Evolutionary conservation across 2,888 invertebrate genomes (phyloP).

Genomic region (Lapara coniferarum): DNA sequence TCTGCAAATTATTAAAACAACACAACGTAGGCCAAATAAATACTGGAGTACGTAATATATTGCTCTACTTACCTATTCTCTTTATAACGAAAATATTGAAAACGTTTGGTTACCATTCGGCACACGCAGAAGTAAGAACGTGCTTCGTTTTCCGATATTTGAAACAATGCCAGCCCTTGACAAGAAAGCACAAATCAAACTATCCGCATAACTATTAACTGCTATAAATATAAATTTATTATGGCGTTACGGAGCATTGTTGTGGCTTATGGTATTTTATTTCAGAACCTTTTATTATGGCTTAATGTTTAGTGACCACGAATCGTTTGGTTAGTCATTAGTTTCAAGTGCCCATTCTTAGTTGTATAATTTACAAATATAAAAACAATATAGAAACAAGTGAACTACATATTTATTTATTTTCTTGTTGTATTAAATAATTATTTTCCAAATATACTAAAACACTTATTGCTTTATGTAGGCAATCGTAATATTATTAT

Average conservation of each 20-base stretch:
- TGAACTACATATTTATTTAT: background rate
- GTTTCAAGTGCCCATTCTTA: background rate
- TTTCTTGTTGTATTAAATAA: background rate
- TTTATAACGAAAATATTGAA: slow-evolving; percentile 72
- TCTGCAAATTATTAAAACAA: slow-evolving; percentile 16
- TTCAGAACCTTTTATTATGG: slow-evolving; percentile 48
- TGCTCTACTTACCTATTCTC: slow-evolving; percentile 45
- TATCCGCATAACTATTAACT: slow-evolving; percentile 57
- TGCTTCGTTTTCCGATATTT: slow-evolving; percentile 71
- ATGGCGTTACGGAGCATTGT: slow-evolving; percentile 38
- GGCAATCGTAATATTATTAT: too few species aligned
- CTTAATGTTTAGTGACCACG: slow-evolving; percentile 54
- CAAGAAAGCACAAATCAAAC: slow-evolving; percentile 76
- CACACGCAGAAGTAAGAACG: slow-evolving; percentile 66
- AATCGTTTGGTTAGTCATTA: slow-evolving; percentile 30
- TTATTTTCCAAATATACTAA: background rate
- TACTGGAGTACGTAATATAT: slow-evolving; percentile 50
- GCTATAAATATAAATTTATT: slow-evolving; percentile 55
- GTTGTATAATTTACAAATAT: background rate
- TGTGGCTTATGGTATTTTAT: slow-evolving; percentile 51
- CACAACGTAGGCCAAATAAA: slow-evolving; percentile 45
- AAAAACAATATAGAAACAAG: background rate
- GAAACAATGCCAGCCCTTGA: slow-evolving; percentile 72
- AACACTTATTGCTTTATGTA: background rate
- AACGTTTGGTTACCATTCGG: slow-evolving; percentile 64